Percentiles rank a stretch among this genome's conserved stretches.
These are phyloP conservation scores for Phorcus lineatus DNA, from an alignment of 2,888 invertebrate species.

Conservation along the genomic window DNA sequence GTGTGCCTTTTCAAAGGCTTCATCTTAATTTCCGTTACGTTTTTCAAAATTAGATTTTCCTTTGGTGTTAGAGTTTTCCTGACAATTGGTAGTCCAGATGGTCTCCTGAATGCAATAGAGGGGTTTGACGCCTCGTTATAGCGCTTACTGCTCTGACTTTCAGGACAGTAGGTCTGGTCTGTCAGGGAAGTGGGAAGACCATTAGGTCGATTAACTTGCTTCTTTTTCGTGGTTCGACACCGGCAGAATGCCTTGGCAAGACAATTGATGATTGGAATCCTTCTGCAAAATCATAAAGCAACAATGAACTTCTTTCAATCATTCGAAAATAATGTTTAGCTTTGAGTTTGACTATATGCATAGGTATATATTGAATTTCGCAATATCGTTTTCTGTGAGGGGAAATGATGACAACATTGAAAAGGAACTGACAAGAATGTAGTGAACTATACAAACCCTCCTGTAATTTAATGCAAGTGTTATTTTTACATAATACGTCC, in stretches of 20 bases:
- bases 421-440: too few relatives aligned
- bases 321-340: too few relatives aligned
- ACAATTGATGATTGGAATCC: slow-evolving; percentile 41
- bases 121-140: neutral
- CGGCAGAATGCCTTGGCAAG: slow-evolving; percentile 39
- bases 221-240: slow-evolving; percentile 32
- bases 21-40: slow-evolving; percentile 28
- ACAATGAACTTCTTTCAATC: neutral
- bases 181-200: slow-evolving; percentile 34
- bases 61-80: slow-evolving; percentile 46
- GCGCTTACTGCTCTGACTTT: slow-evolving; percentile 26
- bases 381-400: too few relatives aligned
- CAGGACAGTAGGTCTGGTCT: slow-evolving; percentile 36
- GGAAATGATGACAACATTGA: too few relatives aligned
- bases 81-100: slow-evolving; percentile 52
- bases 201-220: neutral
- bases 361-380: too few relatives aligned
- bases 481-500: too few relatives aligned
- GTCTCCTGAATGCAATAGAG: slow-evolving; percentile 41
- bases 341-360: too few relatives aligned
- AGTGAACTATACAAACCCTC: too few relatives aligned
- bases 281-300: slow-evolving; percentile 34
- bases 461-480: too few relatives aligned
- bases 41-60: slow-evolving; percentile 46
- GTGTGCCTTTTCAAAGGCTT: neutral